A percentile compares a stretch with the other conserved stretches of the same genome.
phyloP scores from a whole-genome alignment of 2,888 invertebrate genomes.

The Craniophora ligustri region DNA sequence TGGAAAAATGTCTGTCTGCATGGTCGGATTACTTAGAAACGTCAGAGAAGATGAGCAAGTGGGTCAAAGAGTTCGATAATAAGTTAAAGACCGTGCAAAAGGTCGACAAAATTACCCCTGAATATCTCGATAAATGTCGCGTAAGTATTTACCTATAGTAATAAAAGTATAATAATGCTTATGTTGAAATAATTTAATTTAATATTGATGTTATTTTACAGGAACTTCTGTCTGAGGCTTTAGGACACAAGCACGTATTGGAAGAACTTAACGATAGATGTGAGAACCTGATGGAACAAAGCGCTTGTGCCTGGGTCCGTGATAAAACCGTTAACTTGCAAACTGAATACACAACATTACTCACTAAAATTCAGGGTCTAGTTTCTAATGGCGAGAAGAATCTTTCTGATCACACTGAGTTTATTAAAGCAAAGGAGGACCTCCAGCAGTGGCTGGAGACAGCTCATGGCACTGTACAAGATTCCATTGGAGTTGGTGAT shows the following conservation, averaged over 20 bases:
- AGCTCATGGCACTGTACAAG: slow-evolving; percentile 94
- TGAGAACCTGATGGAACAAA: slow-evolving; percentile 95
- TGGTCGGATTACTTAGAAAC: slow-evolving; percentile 95
- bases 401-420: slow-evolving; percentile 96
- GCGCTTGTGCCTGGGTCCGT: slow-evolving; percentile 94
- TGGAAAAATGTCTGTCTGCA: slow-evolving; percentile 93
- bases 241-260: slow-evolving; percentile 92
- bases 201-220: slow-evolving; percentile 59
- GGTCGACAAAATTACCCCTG: slow-evolving; percentile 93
- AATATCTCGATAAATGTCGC: slow-evolving; percentile 93
- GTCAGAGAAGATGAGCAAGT: slow-evolving; percentile 92
- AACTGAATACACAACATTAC: slow-evolving; percentile 93
- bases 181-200: neutral
- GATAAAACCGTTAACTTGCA: slow-evolving; percentile 96
- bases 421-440: slow-evolving; percentile 95
- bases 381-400: slow-evolving; percentile 96
- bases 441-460: slow-evolving; percentile 95
- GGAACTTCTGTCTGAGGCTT: slow-evolving; percentile 92
- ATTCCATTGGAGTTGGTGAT: slow-evolving; percentile 94
- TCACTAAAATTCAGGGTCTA: slow-evolving; percentile 94
- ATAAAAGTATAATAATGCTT: neutral
- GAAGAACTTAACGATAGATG: slow-evolving; percentile 96
- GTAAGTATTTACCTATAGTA: slow-evolving; percentile 74
- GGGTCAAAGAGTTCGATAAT: slow-evolving; percentile 92
- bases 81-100: slow-evolving; percentile 90